Evolutionary conservation across 2,113 vertebrate species (phyloP), one percentile per base, ranked within the genome.

Genomic region (Leptobrachium leishanense): DNA sequence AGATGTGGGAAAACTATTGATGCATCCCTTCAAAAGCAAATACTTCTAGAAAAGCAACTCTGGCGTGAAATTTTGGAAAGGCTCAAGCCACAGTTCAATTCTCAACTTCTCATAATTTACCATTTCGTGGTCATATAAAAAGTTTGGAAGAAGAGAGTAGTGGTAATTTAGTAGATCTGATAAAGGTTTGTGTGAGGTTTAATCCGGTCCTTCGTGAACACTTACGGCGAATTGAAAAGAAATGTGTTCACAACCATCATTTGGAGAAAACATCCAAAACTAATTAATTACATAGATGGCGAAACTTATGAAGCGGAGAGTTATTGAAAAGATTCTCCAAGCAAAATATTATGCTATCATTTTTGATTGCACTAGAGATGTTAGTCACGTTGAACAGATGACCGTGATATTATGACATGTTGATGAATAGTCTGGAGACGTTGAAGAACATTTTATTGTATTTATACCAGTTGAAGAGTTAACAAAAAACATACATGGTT

Each of bases 1-100:
- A 40, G 65, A 68, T 68, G 65, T 68, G 65, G 65, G 20, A 42
- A 68, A 68, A 68, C 65, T 68, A 68, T 68, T 68, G 65, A 68
- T 68, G 65, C 65, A 42, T 68, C 65, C 2, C 39, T 62, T 62
- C 57, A 62, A 12, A 41, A 62, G 57, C 57, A 62, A 62, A 62
- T 62, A 62, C 57, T 62, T 3, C 57, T 62, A 12, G 54, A 55
- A 65, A 65, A 65, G 20, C 63, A 65, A 20, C n/a, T 5, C 40
- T 65, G 63, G 63, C n/a, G 3, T 6, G 63, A 65, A 65, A 2
- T 65, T 55, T 55, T 13, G 6, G 6, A 6, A 55, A 55, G 54
- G 54, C 54, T 55, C 54, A 55, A 8, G 54, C 54, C 54, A 55
- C 6, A 55, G 54, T 55, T 8, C 54, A 55, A 13, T 55, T 55